Conservation (phyloP, 1,140 invertebrate species). For the Calosoma granatense region DNA sequence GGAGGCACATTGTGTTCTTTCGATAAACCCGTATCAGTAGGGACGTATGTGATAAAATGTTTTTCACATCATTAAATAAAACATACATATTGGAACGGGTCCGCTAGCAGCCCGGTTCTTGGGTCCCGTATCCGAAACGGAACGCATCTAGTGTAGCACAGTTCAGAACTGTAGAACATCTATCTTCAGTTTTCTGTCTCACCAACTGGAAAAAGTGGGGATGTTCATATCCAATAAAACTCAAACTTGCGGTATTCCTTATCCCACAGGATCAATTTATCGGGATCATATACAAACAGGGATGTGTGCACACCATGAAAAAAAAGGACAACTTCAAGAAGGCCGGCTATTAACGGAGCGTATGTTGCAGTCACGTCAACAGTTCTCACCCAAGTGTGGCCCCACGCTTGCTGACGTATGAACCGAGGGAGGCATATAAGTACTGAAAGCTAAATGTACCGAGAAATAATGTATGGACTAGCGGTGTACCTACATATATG, state of each 20-base stretch:
- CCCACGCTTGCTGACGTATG: too few species aligned
- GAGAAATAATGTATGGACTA: too few species aligned
- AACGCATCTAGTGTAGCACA: background rate
- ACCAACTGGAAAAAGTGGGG: background rate
- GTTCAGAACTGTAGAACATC: background rate
- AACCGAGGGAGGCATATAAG: too few species aligned
- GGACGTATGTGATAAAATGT: background rate
- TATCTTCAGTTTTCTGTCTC: background rate
- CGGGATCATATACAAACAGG: background rate
- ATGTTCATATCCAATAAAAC: conserved; percentile 5
- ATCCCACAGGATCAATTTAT: conserved; percentile 2
- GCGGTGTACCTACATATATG: too few species aligned
- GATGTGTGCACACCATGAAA: too few species aligned
- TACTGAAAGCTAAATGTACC: too few species aligned
- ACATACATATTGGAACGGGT: background rate
- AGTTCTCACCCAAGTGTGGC: too few species aligned
- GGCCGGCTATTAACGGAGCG: too few species aligned
- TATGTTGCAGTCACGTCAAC: too few species aligned
- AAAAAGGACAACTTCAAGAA: too few species aligned
- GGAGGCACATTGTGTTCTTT: background rate
- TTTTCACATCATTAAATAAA: background rate
- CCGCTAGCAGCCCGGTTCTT: background rate
- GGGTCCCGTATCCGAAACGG: background rate
- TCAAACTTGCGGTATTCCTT: background rate
- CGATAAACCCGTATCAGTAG: background rate